Conservation (phyloP, 2,888 invertebrate species). For the Neoascia interrupta region DNA sequence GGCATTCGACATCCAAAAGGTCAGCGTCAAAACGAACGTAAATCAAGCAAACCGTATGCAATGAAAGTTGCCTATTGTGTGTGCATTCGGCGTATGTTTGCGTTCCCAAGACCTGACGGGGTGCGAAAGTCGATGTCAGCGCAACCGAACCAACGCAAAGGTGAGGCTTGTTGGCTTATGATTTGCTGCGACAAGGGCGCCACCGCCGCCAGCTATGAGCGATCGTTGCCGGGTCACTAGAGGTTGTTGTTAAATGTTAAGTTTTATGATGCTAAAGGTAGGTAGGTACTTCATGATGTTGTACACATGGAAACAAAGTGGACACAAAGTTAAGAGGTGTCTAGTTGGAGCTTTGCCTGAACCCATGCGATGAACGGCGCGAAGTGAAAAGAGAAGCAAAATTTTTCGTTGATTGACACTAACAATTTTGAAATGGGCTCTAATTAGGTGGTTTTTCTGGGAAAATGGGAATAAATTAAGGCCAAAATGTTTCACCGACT, state of each 20-base stretch:
- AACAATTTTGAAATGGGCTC: slow-evolving; percentile 35
- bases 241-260: slow-evolving; percentile 4
- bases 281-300: slow-evolving; percentile 41
- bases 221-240: too few relatives aligned
- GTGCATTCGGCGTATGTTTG: too few relatives aligned
- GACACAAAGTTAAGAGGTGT: slow-evolving; percentile 22
- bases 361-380: not conserved
- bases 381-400: slow-evolving; percentile 60
- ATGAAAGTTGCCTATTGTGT: slow-evolving; percentile 27
- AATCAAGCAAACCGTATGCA: slow-evolving; percentile 39
- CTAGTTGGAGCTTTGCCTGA: not conserved
- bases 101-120: slow-evolving; percentile 2
- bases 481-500: too few relatives aligned
- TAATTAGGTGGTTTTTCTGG: slow-evolving; percentile 40
- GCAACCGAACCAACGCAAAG: slow-evolving; percentile 41
- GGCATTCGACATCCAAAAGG: slow-evolving; percentile 44
- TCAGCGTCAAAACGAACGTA: slow-evolving; percentile 58
- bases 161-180: slow-evolving; percentile 52
- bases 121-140: slow-evolving; percentile 61
- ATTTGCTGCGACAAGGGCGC: slow-evolving; percentile 59
- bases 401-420: slow-evolving; percentile 51
- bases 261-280: not conserved
- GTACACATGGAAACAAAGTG: slow-evolving; percentile 48
- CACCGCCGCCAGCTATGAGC: not conserved
- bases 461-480: slow-evolving; percentile 17